These are phyloP conservation scores for Procambarus clarkii DNA, from an alignment of 1,140 invertebrate species.

Conservation along the genomic window DNA sequence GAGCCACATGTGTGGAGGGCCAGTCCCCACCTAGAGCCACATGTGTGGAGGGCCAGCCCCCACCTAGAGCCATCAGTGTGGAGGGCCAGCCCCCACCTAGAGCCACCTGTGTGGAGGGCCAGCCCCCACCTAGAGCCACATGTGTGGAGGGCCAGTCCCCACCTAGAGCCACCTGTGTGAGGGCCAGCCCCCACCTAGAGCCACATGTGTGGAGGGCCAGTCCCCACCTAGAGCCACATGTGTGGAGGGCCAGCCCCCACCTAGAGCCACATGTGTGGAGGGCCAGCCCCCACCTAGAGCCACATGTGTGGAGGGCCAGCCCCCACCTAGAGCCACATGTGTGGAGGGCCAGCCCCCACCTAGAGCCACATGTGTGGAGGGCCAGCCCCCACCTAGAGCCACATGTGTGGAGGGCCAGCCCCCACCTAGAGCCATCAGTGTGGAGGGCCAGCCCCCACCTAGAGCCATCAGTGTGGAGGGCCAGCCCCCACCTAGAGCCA, in stretches of 20 bases:
- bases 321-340: neutral
- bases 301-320: neutral
- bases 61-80: neutral
- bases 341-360: neutral
- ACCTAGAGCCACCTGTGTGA: neutral
- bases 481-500: no score
- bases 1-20: neutral
- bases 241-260: no score
- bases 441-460: no score
- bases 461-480: no score
- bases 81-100: neutral
- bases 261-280: neutral
- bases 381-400: neutral
- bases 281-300: neutral
- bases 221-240: no score
- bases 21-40: neutral
- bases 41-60: neutral
- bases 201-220: no score
- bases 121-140: neutral
- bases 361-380: neutral
- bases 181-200: neutral
- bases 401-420: neutral
- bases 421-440: neutral
- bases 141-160: neutral
- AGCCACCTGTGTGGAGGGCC: neutral